phyloP scores from a whole-genome alignment of 2,113 vertebrate genomes.

The Chelonoidis abingdonii region DNA sequence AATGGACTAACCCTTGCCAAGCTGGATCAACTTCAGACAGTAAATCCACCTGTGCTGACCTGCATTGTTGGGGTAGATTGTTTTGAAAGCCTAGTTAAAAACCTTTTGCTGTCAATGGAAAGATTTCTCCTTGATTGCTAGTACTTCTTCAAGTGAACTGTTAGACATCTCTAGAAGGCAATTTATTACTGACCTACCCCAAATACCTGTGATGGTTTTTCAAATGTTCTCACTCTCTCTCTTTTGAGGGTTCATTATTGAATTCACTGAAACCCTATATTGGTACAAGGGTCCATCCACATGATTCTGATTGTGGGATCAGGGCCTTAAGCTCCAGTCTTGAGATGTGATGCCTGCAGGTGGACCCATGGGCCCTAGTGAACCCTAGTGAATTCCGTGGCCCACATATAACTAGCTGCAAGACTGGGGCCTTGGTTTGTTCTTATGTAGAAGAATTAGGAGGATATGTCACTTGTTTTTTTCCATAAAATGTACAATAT shows the following conservation, averaged over 20 bases:
- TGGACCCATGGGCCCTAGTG: not conserved
- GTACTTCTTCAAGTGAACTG: not conserved
- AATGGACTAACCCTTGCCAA: not conserved
- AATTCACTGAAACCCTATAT: not conserved
- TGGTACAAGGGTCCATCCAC: not conserved
- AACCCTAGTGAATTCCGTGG: not conserved
- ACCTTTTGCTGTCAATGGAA: not conserved
- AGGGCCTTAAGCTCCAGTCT: not conserved
- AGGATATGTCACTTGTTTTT: not conserved
- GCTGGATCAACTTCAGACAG: not conserved
- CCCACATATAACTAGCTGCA: not conserved
- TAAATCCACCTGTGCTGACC: not conserved
- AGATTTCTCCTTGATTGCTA: not conserved
- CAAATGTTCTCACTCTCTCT: not conserved
- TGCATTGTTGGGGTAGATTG: not conserved
- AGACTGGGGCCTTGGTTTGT: not conserved
- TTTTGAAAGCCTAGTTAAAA: not conserved
- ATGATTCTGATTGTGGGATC: accelerated
- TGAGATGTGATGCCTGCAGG: not conserved
- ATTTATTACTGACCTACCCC: not conserved
- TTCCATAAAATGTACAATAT: not conserved
- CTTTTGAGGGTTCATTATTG: accelerated
- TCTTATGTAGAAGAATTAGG: not conserved
- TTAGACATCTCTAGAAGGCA: not conserved
- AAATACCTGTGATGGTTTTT: not conserved